These are phyloP conservation scores for Mallotus villosus DNA, from an alignment of 2,797 vertebrate genomes.

Conservation along the genomic window DNA sequence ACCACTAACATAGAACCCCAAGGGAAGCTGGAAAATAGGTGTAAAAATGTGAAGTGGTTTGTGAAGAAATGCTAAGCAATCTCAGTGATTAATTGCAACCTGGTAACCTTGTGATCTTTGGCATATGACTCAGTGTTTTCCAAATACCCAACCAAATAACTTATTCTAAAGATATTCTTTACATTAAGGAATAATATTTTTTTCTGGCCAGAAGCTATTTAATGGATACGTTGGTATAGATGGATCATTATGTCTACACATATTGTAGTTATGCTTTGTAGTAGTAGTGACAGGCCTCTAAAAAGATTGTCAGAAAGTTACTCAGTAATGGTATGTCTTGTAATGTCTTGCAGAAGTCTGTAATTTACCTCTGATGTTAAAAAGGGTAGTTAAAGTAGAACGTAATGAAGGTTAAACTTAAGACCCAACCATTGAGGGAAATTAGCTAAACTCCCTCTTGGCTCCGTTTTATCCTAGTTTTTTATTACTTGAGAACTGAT, in stretches of 20 bases:
- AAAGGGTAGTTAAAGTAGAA: not conserved
- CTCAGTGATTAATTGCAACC: not conserved
- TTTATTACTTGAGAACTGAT: slow-evolving; percentile 15
- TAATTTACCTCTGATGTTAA: not conserved
- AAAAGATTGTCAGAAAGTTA: not conserved
- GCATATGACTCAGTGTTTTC: not conserved
- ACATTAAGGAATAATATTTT: not conserved
- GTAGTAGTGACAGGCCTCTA: not conserved
- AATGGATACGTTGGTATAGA: not conserved
- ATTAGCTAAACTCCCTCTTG: slow-evolving; percentile 25
- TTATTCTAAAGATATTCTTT: not conserved
- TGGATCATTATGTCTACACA: not conserved
- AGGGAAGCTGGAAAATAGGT: not conserved
- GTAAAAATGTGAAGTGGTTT: too few relatives aligned
- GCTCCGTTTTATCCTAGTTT: slow-evolving; percentile 25
- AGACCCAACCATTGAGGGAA: slow-evolving; percentile 8
- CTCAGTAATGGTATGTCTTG: not conserved
- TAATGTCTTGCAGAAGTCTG: not conserved
- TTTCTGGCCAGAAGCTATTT: not conserved
- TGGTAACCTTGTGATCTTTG: not conserved
- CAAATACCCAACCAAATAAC: not conserved
- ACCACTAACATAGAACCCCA: not conserved
- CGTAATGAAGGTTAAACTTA: slow-evolving; percentile 4
- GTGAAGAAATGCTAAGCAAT: not conserved
- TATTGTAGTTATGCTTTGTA: not conserved